Conservation (phyloP, 2,888 invertebrate genomes). For the Plagiodera versicolora region DNA sequence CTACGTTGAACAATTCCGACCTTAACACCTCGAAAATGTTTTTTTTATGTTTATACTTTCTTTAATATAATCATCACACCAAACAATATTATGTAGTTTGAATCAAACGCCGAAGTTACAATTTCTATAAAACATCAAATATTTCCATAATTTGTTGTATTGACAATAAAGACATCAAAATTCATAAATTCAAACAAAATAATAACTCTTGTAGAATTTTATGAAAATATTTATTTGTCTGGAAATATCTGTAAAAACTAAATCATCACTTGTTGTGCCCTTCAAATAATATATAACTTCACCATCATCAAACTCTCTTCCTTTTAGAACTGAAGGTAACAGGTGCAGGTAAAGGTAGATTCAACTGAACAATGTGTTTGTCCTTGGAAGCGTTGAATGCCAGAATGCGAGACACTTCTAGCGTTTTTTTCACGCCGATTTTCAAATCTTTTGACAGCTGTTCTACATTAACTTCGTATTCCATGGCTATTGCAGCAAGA, state of each 20-base stretch:
- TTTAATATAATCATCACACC: background rate
- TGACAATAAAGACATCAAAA: too few species aligned
- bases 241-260: too few species aligned
- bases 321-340: slow-evolving; percentile 35
- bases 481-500: slow-evolving; percentile 43
- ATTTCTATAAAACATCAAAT: too few species aligned
- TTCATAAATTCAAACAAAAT: too few species aligned
- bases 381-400: slow-evolving; percentile 42
- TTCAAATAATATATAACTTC: too few species aligned
- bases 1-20: background rate
- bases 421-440: slow-evolving; percentile 45
- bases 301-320: slow-evolving; percentile 27
- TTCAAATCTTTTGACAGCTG: slow-evolving; percentile 44
- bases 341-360: slow-evolving; percentile 44
- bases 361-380: slow-evolving; percentile 43
- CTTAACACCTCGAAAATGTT: background rate
- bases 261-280: too few species aligned
- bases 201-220: too few species aligned
- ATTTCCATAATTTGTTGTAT: too few species aligned
- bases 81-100: background rate
- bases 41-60: background rate
- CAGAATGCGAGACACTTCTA: slow-evolving; percentile 47
- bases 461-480: slow-evolving; percentile 46
- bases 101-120: background rate
- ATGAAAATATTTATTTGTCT: too few species aligned